Base-by-base conservation (phyloP, 23 tunicate genomes). In the Botrylloides violaceus region DNA sequence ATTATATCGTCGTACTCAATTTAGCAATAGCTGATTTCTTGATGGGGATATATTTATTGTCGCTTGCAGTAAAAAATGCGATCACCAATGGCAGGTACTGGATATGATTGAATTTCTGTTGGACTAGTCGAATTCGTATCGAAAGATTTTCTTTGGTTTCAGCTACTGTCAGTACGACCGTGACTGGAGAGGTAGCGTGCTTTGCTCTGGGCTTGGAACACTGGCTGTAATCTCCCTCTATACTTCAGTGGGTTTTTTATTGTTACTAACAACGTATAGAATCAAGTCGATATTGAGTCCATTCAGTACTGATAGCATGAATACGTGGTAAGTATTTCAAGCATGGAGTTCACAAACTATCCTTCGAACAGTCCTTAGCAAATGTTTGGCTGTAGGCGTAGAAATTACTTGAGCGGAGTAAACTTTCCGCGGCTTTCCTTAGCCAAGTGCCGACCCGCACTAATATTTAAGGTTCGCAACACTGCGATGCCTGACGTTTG, bases 31-130 rank as follows among this genome's bases (percentile, higher is more conserved):
- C 95, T 20, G 95, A 86, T 56, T 71, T 86, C 20, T 36, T 86
- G 65, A 86, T 86, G 95, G 95, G 95, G 36, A 23, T 86, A 34
- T 86, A 86, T 70, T 56, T 86, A n/a, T 36, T 80, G 15, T 73
- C 58, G 2, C 79, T 86, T 1, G 95, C 95, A 2, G 50, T 86
- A 21, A 70, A 73, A 71, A 86, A 86, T 60, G 58, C 79, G 2
- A 61, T 15, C 6, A 86, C 86, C 0, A 36, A 47, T 61, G 86
- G 95, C 34, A 81, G 49, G 95, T 86, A 78, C 4, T 63, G 29
- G 64, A 6, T 59, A 59, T n/a, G 30, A 21, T 59, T 21, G 29
- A 59, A 6, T 21, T 6, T 59, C 7, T 59, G 30, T 47, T 47
- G 15, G 15, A 47, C 55, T 12, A 47, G 55, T 47, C 55, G 18